These are phyloP conservation scores for Hephaestus fuliginosus DNA, from an alignment of 2,797 vertebrate species.

Conservation along the genomic window DNA sequence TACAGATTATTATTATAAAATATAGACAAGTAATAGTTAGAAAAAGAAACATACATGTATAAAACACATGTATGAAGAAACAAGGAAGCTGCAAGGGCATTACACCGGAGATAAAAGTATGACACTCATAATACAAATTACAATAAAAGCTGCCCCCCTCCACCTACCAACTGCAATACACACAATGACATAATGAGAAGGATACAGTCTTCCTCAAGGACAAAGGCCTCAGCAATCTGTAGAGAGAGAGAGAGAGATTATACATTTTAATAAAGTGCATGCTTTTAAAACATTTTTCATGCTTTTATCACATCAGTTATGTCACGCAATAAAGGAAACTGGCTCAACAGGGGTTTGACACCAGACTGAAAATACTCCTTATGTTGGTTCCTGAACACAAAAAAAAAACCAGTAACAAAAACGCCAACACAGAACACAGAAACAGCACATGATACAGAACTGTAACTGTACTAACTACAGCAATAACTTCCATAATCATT, in stretches of 20 bases:
- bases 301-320: conserved; percentile 17
- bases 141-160: conserved; percentile 4
- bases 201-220: conserved; percentile 96
- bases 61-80: neutral
- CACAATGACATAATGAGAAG: conserved; percentile 75
- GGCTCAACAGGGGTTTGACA: conserved; percentile 11
- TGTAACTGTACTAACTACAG: neutral
- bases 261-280: conserved; percentile 25
- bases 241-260: conserved; percentile 37
- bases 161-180: neutral
- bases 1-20: neutral
- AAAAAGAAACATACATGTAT: neutral
- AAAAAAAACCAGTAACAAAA: neutral
- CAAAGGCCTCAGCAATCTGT: conserved; percentile 96
- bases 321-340: conserved; percentile 10
- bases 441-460: neutral
- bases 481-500: conserved; percentile 40
- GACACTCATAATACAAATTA: neutral
- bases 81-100: neutral
- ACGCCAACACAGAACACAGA: neutral
- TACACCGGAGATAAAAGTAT: neutral
- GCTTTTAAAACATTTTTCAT: neutral
- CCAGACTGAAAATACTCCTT: conserved; percentile 15
- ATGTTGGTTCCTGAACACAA: neutral
- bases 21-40: neutral